Conservation (phyloP, 1,140 invertebrate genomes). For the Adelges cooleyi region DNA sequence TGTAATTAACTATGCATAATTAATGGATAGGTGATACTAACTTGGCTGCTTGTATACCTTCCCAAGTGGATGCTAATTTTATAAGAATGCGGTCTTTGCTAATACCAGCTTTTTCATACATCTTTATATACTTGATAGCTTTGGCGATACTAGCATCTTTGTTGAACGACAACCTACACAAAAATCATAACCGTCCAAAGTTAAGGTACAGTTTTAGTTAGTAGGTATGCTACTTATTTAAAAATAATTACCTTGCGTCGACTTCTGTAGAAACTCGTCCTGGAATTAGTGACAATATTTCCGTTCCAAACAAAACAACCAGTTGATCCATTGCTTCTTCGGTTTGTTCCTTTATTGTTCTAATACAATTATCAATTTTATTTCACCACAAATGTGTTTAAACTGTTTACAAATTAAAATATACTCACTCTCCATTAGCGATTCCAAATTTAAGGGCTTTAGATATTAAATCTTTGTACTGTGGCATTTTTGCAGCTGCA, state of each 20-base stretch:
- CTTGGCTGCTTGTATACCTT: constrained; percentile 96
- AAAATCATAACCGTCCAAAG: neutral
- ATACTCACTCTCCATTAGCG: constrained; percentile 49
- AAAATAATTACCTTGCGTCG: constrained; percentile 66
- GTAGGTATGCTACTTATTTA: neutral
- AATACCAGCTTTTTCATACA: constrained; percentile 85
- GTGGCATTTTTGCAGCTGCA: constrained; percentile 78
- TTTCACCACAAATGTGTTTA: neutral
- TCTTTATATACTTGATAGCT: constrained; percentile 71
- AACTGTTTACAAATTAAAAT: neutral
- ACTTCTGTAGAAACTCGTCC: constrained; percentile 98
- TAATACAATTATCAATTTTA: constrained; percentile 39
- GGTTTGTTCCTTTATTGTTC: constrained; percentile 56
- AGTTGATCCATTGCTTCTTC: constrained; percentile 80
- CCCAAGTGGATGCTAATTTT: constrained; percentile 96
- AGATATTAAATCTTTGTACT: constrained; percentile 78
- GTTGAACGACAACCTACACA: constrained; percentile 81
- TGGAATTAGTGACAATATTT: constrained; percentile 96
- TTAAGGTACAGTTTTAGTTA: neutral
- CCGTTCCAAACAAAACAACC: constrained; percentile 88
- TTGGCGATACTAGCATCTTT: constrained; percentile 82
- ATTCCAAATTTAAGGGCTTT: constrained; percentile 83
- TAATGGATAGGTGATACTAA: constrained; percentile 38
- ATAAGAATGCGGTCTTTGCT: constrained; percentile 88
- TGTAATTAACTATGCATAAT: neutral